Evolutionary conservation across 2,113 vertebrate genomes (phyloP).

Genomic region (Grantiella picta): DNA sequence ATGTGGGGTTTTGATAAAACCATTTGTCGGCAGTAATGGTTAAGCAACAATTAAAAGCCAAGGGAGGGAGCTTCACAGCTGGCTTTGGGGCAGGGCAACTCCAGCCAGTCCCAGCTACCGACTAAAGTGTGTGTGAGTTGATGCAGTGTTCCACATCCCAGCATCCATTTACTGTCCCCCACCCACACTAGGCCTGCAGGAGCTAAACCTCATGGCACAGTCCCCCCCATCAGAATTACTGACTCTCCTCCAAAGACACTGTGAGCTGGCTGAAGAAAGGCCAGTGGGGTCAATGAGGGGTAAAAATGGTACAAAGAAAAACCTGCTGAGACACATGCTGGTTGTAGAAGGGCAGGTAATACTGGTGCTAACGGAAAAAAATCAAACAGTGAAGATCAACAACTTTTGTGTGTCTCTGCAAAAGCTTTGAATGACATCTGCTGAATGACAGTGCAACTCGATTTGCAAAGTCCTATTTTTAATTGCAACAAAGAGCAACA

Average conservation of each 20-base stretch:
- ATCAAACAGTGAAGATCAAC: neutral
- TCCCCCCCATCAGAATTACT: neutral
- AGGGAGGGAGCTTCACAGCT: neutral
- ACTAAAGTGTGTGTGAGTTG: neutral
- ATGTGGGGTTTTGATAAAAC: neutral
- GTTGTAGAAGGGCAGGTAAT: neutral
- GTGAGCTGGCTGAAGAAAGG: neutral
- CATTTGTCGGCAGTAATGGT: neutral
- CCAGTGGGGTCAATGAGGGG: neutral
- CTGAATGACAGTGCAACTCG: neutral
- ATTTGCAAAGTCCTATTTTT: slow-evolving; percentile 4
- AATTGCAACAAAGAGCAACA: neutral
- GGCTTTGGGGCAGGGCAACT: neutral
- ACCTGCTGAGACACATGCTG: neutral
- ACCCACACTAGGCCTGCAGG: neutral
- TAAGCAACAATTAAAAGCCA: neutral
- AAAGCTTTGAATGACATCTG: neutral
- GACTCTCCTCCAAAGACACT: neutral
- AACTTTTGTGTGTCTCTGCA: neutral
- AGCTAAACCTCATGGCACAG: neutral
- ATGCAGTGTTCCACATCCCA: neutral
- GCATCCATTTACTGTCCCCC: neutral
- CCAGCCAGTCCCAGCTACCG: neutral
- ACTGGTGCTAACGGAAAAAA: neutral
- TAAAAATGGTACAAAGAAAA: neutral